Evolutionary conservation across 2,888 invertebrate genomes (phyloP), one percentile per base, ranked within the genome.

Genomic region (Rapana venosa): DNA sequence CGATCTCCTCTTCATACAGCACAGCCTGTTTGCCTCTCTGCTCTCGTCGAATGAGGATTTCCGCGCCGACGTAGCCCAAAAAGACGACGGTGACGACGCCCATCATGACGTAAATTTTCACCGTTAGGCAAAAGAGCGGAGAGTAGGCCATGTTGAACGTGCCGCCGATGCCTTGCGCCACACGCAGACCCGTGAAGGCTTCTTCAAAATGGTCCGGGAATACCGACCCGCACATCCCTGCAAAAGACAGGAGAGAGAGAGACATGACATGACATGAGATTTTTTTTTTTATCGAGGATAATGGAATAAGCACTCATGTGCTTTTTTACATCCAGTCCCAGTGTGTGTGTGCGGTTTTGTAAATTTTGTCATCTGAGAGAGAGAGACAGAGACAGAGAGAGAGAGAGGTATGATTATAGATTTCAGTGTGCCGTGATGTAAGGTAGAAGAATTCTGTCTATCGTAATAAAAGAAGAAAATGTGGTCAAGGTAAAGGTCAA

Each of bases 121-220:
- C 87, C 47, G 91, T 74, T 92, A 95, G 95, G 88, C 95, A 94
- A 22, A 95, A 87, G 86, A 92, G 92, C 47, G 92, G 93, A 26
- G 95, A 93, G 83, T 94, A 92, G 58, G 92, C 90, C 89, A 95
- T 95, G 66, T 94, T 93, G 0, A 95, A 84, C 22, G 94, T 93
- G 13, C 94, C 93, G 13, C 94, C 95, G 0, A 95, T 84, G 0
- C 95, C 95, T 90, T 95, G 95, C 56, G 94, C 92, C 84, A 95
- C 93, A 32, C 95, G 94, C 58, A 94, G 93, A 13, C 94, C 94
- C 0, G 95, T 94, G 90, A 95, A 95, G 0, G 95, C 96, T 30
- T 94, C 94, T 90, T 96, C 96, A 86, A 94, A 95, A 66, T 94
- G 93, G 86, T 95, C 93, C 4, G 93, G 92, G 90, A 96, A 96